Percentiles rank a stretch among this genome's conserved stretches.
Evolutionary conservation across 2,797 vertebrate genomes (phyloP).

Genomic region (Fringilla coelebs): DNA sequence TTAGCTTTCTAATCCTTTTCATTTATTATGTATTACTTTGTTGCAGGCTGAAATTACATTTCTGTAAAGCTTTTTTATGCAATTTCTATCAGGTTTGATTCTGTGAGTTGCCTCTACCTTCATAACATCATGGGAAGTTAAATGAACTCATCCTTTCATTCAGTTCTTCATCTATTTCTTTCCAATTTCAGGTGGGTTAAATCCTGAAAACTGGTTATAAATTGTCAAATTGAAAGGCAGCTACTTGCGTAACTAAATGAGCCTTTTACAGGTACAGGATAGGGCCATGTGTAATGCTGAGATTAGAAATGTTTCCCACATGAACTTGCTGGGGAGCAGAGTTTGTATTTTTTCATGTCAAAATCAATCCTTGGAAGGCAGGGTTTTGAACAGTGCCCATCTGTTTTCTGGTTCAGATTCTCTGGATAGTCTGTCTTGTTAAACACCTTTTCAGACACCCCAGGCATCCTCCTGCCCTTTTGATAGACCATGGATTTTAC

Average conservation of each 20-base stretch:
- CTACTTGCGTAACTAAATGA: neutral
- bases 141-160: neutral
- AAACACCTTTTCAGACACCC: neutral
- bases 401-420: neutral
- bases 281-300: neutral
- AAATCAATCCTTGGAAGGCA: neutral
- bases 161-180: neutral
- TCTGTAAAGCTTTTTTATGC: neutral
- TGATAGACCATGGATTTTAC: neutral
- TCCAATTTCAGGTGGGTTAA: neutral
- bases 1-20: neutral
- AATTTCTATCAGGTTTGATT: neutral
- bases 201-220: neutral
- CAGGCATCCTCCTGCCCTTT: accelerated
- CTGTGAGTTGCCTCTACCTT: neutral
- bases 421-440: neutral
- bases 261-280: neutral
- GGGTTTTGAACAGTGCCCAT: neutral
- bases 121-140: neutral
- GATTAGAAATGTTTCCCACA: neutral
- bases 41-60: neutral
- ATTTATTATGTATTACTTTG: neutral
- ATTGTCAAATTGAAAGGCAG: neutral
- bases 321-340: neutral
- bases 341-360: neutral